These are phyloP conservation scores for Drosophila meridiana DNA, from an alignment of 2,888 invertebrate genomes.

Conservation along the genomic window DNA sequence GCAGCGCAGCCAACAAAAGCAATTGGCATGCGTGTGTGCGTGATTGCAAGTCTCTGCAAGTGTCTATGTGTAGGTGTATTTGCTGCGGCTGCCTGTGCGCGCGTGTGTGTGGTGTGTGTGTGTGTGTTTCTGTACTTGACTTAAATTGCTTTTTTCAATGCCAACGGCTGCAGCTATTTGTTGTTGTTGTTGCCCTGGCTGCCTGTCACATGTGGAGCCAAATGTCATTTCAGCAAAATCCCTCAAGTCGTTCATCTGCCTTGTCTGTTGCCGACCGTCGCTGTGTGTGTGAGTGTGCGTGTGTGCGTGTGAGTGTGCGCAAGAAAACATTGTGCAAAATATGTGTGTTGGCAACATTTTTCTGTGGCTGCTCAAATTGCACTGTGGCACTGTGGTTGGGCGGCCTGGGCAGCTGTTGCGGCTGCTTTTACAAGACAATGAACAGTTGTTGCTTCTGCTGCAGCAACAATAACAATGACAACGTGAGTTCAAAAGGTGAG, in stretches of 20 bases:
- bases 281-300: constrained; percentile 5
- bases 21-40: constrained; percentile 70
- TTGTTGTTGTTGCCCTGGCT: constrained; percentile 48
- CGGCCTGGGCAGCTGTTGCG: constrained; percentile 32
- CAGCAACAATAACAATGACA: constrained; percentile 34
- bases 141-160: constrained; percentile 83
- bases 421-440: constrained; percentile 65
- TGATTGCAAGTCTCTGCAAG: constrained; percentile 36
- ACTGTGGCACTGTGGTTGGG: constrained; percentile 53
- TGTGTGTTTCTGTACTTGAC: constrained; percentile 56
- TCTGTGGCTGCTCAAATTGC: constrained; percentile 73
- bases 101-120: constrained; percentile 15
- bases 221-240: constrained; percentile 84
- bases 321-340: constrained; percentile 67
- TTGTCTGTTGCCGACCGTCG: constrained; percentile 46
- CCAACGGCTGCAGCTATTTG: constrained; percentile 67
- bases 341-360: constrained; percentile 69
- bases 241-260: constrained; percentile 82
- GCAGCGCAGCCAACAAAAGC: constrained; percentile 39
- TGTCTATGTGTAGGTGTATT: constrained; percentile 29
- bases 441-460: constrained; percentile 60
- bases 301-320: constrained; percentile 32
- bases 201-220: constrained; percentile 81
- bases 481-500: constrained; percentile 38
- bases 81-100: constrained; percentile 3